Conservation (phyloP, 2,888 invertebrate species). For the Drosophila melanosoma region DNA sequence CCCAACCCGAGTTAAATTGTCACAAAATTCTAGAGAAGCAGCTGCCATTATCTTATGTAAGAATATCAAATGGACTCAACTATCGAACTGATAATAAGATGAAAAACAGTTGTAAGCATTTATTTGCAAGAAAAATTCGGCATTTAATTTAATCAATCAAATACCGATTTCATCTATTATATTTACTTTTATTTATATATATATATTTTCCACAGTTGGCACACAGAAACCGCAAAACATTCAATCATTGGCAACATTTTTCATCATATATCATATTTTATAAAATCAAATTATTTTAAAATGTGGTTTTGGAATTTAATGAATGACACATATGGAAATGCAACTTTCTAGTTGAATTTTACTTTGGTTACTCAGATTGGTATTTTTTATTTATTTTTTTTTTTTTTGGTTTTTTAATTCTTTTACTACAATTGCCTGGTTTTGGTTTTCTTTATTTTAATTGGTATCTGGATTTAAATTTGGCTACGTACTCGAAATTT, state of each 20-base stretch:
- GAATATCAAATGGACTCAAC: not conserved
- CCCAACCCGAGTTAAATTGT: not conserved
- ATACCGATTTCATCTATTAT: conserved; percentile 8
- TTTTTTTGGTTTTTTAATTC: not conserved
- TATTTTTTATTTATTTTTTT: not conserved
- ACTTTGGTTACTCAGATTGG: not conserved
- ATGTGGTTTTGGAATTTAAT: not conserved
- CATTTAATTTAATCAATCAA: not conserved
- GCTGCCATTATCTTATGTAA: not conserved
- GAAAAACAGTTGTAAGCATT: not conserved
- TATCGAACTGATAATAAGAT: not conserved
- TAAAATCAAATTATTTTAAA: conserved; percentile 19
- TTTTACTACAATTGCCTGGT: conserved; percentile 17
- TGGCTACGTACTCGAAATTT: not conserved
- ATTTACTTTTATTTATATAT: conserved; percentile 37
- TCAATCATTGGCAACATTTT: conserved; percentile 66
- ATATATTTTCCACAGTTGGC: conserved; percentile 50
- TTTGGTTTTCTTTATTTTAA: conserved; percentile 16
- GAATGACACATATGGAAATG: not conserved
- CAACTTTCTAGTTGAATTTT: conserved; percentile 1
- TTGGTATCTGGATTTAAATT: conserved; percentile 10
- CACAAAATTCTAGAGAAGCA: not conserved
- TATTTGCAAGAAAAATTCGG: not conserved
- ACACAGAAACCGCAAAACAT: conserved; percentile 71
- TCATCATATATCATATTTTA: conserved; percentile 31